Percentiles rank a stretch among this genome's conserved stretches.
Conservation (phyloP, 2,888 invertebrate species). For the Invenusta paracnida region DNA sequence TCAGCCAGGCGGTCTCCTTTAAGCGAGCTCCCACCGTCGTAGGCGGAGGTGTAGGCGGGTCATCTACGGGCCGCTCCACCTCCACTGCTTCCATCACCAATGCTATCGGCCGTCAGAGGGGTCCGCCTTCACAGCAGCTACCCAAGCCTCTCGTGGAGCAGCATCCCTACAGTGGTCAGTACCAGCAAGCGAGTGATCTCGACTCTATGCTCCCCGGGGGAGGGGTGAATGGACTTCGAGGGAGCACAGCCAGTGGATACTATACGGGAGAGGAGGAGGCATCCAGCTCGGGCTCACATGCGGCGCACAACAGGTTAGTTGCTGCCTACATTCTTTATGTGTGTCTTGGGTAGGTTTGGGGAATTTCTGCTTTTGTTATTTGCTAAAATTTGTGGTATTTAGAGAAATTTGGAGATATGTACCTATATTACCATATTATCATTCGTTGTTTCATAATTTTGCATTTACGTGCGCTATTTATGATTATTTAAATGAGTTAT, state of each 20-base stretch:
- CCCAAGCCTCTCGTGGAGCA: neutral
- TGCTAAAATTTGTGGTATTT: too few species aligned
- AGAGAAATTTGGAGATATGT: too few species aligned
- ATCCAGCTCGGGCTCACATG: neutral
- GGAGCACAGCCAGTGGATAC: constrained; percentile 39
- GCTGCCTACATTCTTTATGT: neutral
- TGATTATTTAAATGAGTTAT: too few species aligned
- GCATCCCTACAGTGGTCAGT: too few species aligned
- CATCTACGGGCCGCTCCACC: neutral
- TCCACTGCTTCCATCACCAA: neutral
- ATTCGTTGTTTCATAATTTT: too few species aligned
- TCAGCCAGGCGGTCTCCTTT: constrained; percentile 7
- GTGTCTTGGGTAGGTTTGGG: too few species aligned
- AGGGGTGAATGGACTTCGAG: constrained; percentile 27
- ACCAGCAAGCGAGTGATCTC: too few species aligned
- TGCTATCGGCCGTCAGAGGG: neutral
- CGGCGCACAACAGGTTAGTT: neutral
- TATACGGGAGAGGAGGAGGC: constrained; percentile 40
- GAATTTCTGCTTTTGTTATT: too few species aligned
- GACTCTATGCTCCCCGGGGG: neutral
- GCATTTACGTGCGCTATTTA: too few species aligned
- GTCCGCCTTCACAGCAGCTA: neutral
- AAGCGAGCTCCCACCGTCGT: constrained; percentile 6
- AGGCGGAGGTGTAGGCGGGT: neutral
- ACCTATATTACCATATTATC: too few species aligned